Evolutionary conservation across 2,888 invertebrate species (phyloP), one percentile per base, ranked within the genome.

Genomic region (Apotomis capreana): DNA sequence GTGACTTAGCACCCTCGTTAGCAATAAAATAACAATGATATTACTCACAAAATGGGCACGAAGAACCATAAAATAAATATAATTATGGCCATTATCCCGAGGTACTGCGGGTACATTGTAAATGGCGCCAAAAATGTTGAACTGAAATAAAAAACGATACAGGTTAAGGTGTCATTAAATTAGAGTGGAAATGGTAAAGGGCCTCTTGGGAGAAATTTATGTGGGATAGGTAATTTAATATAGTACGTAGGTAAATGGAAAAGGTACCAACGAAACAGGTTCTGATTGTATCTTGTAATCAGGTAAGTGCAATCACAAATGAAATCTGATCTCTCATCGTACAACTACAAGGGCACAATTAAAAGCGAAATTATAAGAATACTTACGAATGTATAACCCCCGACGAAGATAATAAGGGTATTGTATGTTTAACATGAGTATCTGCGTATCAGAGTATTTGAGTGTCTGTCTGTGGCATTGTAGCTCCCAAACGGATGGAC

Each of bases 1-100:
- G 68, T 72, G 72, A 72, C 63, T 68, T 63, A 57, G 67, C 58
- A 63, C 72, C 72, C 72, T 72, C 72, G 72, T 72, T 72, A 68
- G 72, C 72, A 72, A 72, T 72, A 68, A 65, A 74, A 74, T 71
- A 68, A 70, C 65, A 70, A 70, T 74, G 62, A 65, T 77, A 81
- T 83, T 87, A 92, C 94, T 95, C 87, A 95, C 95, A 95, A 92
- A 82, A 95, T 87, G 81, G 95, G 94, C 78, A 95, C 90, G 82
- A 95, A 89, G 80, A 95, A 92, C 95, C 95, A 95, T 81, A 95
- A 91, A 80, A 94, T 86, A 85, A 95, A 94, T 83, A 95, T 90
- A 80, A 95, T 89, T 76, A 94, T 94, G 62, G 94, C 92, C 88
- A 94, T 95, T 81, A 95, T 94, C 76, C 95, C 95, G 80, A 95